Evolutionary conservation across 2,797 vertebrate genomes (phyloP).

Genomic region (Lithobates sylvaticus): DNA sequence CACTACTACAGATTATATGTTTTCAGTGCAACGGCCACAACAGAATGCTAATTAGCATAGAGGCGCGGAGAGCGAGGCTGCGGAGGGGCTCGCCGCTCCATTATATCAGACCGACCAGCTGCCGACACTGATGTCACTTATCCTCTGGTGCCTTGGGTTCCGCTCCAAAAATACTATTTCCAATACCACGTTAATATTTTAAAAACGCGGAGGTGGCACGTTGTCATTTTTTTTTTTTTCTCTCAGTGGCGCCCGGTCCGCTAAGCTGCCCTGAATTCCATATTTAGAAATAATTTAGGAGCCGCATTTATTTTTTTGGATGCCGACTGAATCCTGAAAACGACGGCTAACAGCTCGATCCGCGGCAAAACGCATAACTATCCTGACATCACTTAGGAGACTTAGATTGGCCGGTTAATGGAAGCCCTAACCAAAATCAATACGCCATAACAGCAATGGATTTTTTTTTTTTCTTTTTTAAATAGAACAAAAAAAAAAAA

Average conservation of each 20-base stretch:
- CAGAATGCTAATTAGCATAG: conserved; percentile 88
- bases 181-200: conserved; percentile 85
- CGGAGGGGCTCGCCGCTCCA: conserved; percentile 85
- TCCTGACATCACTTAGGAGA: conserved; percentile 86
- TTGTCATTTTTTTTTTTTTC: conserved; percentile 76
- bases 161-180: conserved; percentile 83
- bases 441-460: conserved; percentile 81
- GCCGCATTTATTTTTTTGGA: conserved; percentile 73
- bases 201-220: conserved; percentile 86
- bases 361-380: conserved; percentile 81
- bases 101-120: conserved; percentile 86
- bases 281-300: conserved; percentile 87
- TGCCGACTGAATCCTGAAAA: conserved; percentile 80
- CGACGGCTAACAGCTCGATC: conserved; percentile 81
- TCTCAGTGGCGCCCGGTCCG: conserved; percentile 74
- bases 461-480: conserved; percentile 64
- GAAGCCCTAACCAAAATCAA: conserved; percentile 87
- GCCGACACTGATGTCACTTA: conserved; percentile 86
- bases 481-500: conserved; percentile 75
- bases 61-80: conserved; percentile 83
- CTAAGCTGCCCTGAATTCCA: conserved; percentile 81
- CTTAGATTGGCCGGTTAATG: conserved; percentile 88
- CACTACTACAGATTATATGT: conserved; percentile 87
- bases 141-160: conserved; percentile 85
- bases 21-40: conserved; percentile 84